These are phyloP conservation scores for Myiothlypis coronata DNA, from an alignment of 2,797 vertebrate genomes.

Conservation along the genomic window DNA sequence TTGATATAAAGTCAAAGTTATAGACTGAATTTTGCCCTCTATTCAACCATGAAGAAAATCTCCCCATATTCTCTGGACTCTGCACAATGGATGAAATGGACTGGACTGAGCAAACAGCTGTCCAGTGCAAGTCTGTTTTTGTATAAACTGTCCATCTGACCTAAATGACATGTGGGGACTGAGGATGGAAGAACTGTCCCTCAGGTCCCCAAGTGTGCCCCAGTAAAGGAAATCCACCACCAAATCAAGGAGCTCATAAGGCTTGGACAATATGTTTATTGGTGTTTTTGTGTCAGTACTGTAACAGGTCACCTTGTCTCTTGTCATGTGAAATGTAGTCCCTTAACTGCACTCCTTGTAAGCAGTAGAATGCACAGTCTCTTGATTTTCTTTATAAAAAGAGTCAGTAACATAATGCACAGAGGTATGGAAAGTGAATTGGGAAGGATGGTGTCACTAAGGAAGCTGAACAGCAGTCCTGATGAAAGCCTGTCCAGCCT, in stretches of 20 bases:
- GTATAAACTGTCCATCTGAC: background rate
- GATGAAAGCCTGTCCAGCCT: background rate
- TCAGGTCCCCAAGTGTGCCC: background rate
- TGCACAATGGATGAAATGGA: background rate
- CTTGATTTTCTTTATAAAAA: background rate
- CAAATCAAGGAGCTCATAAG: background rate
- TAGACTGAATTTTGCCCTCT: background rate
- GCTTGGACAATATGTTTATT: background rate
- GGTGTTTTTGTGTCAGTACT: background rate
- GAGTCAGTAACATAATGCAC: background rate
- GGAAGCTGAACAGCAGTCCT: background rate
- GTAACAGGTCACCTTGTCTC: background rate
- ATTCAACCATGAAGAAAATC: background rate
- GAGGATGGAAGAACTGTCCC: background rate
- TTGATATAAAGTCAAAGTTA: constrained; percentile 18
- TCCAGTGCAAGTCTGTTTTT: background rate
- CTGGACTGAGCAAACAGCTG: background rate
- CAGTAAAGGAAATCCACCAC: background rate
- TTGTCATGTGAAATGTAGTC: background rate
- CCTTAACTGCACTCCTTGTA: background rate
- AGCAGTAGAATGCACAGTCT: background rate
- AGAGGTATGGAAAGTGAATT: background rate
- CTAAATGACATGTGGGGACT: background rate
- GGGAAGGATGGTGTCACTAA: fast-evolving
- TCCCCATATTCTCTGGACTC: background rate